These are phyloP conservation scores for Cephalotes varians DNA, from an alignment of 2,888 invertebrate genomes.

Conservation along the genomic window DNA sequence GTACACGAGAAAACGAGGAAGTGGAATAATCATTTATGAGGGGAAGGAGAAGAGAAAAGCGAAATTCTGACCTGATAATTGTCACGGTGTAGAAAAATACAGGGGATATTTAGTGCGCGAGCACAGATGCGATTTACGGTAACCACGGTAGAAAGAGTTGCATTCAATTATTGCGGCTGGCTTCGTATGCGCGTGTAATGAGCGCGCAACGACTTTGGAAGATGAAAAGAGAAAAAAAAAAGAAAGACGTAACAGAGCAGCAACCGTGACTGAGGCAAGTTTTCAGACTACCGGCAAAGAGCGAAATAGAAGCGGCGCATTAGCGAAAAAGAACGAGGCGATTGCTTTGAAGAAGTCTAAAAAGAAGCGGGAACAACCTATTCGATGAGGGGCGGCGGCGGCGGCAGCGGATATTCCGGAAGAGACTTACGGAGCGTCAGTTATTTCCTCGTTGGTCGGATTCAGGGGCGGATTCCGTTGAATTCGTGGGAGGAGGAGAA, in stretches of 20 bases:
- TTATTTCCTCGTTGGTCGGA: constrained; percentile 78
- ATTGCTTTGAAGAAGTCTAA: constrained; percentile 60
- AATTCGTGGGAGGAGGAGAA: constrained; percentile 59
- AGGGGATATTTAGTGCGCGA: background rate
- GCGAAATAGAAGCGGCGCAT: constrained; percentile 51
- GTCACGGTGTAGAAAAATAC: constrained; percentile 9
- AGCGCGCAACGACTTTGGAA: constrained; percentile 40
- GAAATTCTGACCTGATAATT: constrained; percentile 42
- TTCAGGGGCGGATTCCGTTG: constrained; percentile 69
- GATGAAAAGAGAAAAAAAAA: background rate
- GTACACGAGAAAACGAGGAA: background rate
- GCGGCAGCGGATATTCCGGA: constrained; percentile 67
- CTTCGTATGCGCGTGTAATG: constrained; percentile 50
- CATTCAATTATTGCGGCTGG: constrained; percentile 44
- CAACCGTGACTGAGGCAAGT: constrained; percentile 40
- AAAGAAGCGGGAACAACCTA: constrained; percentile 56
- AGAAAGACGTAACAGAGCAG: background rate
- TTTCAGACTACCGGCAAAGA: constrained; percentile 43
- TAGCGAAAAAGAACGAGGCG: constrained; percentile 61
- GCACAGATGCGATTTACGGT: constrained; percentile 33
- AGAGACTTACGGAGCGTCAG: constrained; percentile 73
- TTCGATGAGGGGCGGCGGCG: background rate
- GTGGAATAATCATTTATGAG: background rate
- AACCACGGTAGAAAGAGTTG: constrained; percentile 7
- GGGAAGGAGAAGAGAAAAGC: background rate